Base-by-base conservation (phyloP, 2,113 vertebrate species). In the Centropristis striata region DNA sequence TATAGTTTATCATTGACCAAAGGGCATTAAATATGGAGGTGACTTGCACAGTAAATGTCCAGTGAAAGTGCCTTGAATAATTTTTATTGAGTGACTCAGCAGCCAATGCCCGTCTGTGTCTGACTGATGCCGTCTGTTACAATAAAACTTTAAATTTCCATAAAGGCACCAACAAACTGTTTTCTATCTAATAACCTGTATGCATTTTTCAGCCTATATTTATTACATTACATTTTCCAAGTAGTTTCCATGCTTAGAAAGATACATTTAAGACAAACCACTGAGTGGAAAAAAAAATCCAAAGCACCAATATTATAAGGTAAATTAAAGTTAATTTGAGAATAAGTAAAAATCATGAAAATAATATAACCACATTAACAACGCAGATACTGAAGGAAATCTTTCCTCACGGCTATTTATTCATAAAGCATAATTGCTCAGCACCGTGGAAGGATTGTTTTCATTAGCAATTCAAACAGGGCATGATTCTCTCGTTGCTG, bases 391-490 rank as follows among this genome's bases (percentile, higher is more conserved):
- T 25, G 15, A 27, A 49, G 42, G 4, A 75, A 84, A 75, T 60
- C 70, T 61, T 61, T 81, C 70, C 87, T 86, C 0, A 0, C 1
- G 6, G 88, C 65, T 59, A 87, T 91, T 81, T 86, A 82, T 84
- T 86, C 83, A 70, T 71, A 74, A 81, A 75, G 75, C 11, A 57
- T 70, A 88, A 86, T 85, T 15, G 14, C 64, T 78, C 23, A 21
- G 76, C 70, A 53, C 76, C 74, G 46, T 66, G 58, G 21, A 80
- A 78, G 75, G 71, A 87, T 84, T 80, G 75, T 80, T 87, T 87
- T 80, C 81, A 90, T 92, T 89, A 86, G 81, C 84, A 86, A 89
- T 88, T 90, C 87, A 87, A 89, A 90, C 75, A 80, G 37, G 60
- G 78, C 3, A 23, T 63, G 77, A 32, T 78, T 86, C 72, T 68